A percentile compares a stretch with the other conserved stretches of the same genome.
Evolutionary conservation across 1,140 invertebrate species (phyloP).

Genomic region (Cotesia typhae): DNA sequence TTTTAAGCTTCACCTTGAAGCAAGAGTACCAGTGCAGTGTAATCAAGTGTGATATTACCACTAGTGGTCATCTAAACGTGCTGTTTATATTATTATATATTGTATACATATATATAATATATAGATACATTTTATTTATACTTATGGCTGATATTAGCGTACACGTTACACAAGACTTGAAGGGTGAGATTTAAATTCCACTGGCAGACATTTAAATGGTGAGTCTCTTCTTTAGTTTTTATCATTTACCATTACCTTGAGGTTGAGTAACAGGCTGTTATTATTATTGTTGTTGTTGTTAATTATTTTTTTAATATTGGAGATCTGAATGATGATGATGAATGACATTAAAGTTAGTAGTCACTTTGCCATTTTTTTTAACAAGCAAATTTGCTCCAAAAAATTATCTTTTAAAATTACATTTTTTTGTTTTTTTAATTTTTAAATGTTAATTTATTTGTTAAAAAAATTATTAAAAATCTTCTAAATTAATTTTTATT

Average conservation of each 20-base stretch:
- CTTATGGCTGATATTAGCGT: too few species aligned
- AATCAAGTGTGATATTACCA: conserved; percentile 10
- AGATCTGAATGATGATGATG: too few species aligned
- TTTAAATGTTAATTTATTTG: too few species aligned
- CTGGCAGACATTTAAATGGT: conserved; percentile 55
- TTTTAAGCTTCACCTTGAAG: too few species aligned
- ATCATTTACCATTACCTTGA: neutral
- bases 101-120: neutral
- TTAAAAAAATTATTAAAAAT: too few species aligned
- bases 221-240: conserved; percentile 39
- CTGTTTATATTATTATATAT: neutral
- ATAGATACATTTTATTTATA: neutral
- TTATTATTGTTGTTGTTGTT: conserved; percentile 14
- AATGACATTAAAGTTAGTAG: too few species aligned
- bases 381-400: too few species aligned
- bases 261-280: too few species aligned
- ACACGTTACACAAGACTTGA: conserved; percentile 30
- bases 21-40: neutral
- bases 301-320: neutral
- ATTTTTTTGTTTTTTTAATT: too few species aligned
- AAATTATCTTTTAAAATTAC: too few species aligned
- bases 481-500: too few species aligned
- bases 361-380: too few species aligned
- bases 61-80: neutral
- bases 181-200: conserved; percentile 51